Base-by-base conservation (phyloP, 2,797 vertebrate genomes). In the Microcaecilia unicolor region DNA sequence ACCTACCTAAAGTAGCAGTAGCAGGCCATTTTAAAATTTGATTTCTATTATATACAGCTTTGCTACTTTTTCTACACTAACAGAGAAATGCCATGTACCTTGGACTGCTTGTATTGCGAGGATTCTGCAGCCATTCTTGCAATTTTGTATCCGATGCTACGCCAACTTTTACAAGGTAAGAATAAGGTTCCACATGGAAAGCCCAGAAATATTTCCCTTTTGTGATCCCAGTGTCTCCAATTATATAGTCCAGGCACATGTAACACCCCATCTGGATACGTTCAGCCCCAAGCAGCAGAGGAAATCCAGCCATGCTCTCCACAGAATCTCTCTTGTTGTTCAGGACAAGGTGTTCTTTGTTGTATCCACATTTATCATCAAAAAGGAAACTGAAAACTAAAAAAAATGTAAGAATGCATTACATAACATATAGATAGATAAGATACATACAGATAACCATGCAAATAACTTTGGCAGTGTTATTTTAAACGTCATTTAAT, bases 191-290 rank as follows among this genome's bases (percentile, higher is more conserved):
- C 54, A 99, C 90, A 3, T 28, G 84, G 64, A 98, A 94, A 31
- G 94, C 88, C 96, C 96, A 99, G 35, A 91, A 98, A 64, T 97
- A 92, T 39, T 86, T 74, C 37, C 96, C 96, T 69, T 87, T 90
- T 26, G 87, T 77, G 65, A 98, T 87, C 10, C 93, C 93, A 1
- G 67, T 75, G 53, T 99, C 92, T 0, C 91, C 93, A 11, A 96
- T 86, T 44, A 99, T 95, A 76, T 97, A 97, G 65, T 98, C 90
- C 8, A 99, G 67, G 20, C 79, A 78, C 2, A 90, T 78, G 64
- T 91, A 97, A 62, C 85, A 90, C 35, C 95, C 96, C 0, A 84
- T 85, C 67, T 97, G 93, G 51, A 98, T 73, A 1, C 92, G 86
- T 3, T 98, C 94, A 0, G 91, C 86, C 9, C 81, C 83, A 2